Conservation (phyloP, 2,113 vertebrate species). For the Megaceryle torquata region DNA sequence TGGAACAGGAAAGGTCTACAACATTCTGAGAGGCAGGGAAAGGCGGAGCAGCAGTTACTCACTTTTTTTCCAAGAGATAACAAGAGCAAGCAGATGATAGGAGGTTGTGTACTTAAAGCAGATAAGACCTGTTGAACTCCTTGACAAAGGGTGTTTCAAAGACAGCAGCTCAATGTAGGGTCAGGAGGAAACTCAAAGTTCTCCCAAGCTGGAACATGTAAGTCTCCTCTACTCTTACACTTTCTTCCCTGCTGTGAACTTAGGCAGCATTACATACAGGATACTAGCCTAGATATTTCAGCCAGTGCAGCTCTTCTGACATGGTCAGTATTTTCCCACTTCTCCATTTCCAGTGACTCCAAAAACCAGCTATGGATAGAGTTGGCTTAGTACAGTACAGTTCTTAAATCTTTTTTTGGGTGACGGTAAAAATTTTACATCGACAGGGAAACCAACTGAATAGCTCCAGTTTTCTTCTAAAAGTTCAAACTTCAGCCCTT, state of each 20-base stretch:
- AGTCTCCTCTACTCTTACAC: no score
- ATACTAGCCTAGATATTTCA: background rate
- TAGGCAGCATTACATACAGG: background rate
- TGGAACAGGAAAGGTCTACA: background rate
- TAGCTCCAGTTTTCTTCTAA: background rate
- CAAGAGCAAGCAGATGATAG: background rate
- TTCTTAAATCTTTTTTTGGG: background rate
- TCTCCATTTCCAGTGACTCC: background rate
- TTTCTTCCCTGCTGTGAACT: background rate
- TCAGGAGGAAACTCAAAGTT: background rate
- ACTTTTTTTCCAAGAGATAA: background rate
- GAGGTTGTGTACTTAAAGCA: background rate
- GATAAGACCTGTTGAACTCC: background rate
- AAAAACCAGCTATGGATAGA: background rate
- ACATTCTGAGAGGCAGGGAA: background rate
- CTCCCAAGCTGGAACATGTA: background rate
- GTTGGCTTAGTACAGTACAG: background rate
- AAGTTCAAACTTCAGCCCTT: background rate
- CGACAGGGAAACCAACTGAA: background rate
- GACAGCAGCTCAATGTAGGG: background rate
- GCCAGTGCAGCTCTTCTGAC: background rate
- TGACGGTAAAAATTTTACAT: background rate
- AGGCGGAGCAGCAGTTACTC: background rate
- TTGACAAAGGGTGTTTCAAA: background rate
- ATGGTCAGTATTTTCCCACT: background rate